Base-by-base conservation (phyloP, 2,888 invertebrate species). In the Beris morrisii region DNA sequence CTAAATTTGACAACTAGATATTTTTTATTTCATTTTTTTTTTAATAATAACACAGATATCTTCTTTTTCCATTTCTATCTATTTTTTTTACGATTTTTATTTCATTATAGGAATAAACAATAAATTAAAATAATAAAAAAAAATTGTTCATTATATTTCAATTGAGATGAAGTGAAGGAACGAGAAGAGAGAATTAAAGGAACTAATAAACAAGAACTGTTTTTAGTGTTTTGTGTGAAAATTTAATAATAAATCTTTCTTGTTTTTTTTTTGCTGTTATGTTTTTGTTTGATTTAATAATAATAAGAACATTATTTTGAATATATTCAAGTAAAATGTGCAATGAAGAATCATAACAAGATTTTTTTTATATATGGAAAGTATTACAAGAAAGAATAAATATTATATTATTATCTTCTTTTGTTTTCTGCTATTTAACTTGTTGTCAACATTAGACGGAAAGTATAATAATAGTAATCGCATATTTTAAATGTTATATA, bases 301-400 rank as follows among this genome's bases (percentile, higher is more conserved):
- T 58, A 64, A 64, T 46, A 67, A 67, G 64, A 67, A 67, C 65
- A 55, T 61, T 64, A 55, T 55, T 56, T 67, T 65, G 58, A 67
- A 67, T 58, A 61, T 50, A 67, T 57, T 46, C 67, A 67, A 67
- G 64, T 58, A 65, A 67, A 67, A 67, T 59, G 67, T 64, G 65
- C 67, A 65, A 46, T 56, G 55, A 53, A 65, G 64, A 54, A 64
- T 67, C 50, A 53, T 65, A 67, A 67, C 65, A 67, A 67, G 59
- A 30, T 59, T 67, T 46, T 48, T 52, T 32, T 63, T 13, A 63
- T 63, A 13, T 50, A 52, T 61, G 61, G 61, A 61, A 61, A 61
- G 50, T 52, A 52, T 52, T 45, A 31, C n/a, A 38, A 22, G 38
- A 38, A 61, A 61, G 50, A 61, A 61, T 52, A 52, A 61, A 52